Evolutionary conservation across 2,888 invertebrate genomes (phyloP), one percentile per base, ranked within the genome.

Genomic region (Platycnemis pennipes): DNA sequence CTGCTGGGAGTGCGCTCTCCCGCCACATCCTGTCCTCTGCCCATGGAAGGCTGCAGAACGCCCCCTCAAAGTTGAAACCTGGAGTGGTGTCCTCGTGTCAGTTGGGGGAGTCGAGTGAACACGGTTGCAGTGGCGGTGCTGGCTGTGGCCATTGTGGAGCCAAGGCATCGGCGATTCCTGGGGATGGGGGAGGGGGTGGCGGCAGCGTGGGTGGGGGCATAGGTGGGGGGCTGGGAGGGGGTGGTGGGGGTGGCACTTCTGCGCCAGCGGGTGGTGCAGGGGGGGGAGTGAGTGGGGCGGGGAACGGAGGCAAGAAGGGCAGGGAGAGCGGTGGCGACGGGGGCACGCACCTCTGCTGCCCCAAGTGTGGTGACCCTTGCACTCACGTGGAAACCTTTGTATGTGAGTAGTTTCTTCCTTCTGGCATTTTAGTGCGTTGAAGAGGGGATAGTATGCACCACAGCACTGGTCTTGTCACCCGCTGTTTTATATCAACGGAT

Each of bases 381-480:
- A 99, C 99, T 2, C 99, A 99, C 96, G 99, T 99, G 94, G 99
- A 99, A 97, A 99, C 99, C 4, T 99, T 99, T 97, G 99, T 99
- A 95, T 99, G 99, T 97, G 96, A 97, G 97, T 97, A 95, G 63
- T 56, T 49, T 85, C 26, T 77, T n/a, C 46, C 13, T 13, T 77
- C 37, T 1, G 22, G 7, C 77, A 37, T 37, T 13, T 37, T 37
- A 13, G 1, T 77, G 8, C 16, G 0, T 77, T 77, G 11, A 16
- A 13, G 31, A 37, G 31, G 11, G 37, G 13, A 77, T 2, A 37
- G 37, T 77, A 13, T 37, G 37, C 37, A 11, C 77, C 77, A 77
- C 77, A 77, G 77, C 77, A 77, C n/a, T 26, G 63, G 26, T 13
- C 2, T 19, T 8, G 1, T 8, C 63, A 26, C n/a, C 26, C 26